These are phyloP conservation scores for Tetraneura akinire DNA, from an alignment of 1,140 invertebrate genomes.

Conservation along the genomic window DNA sequence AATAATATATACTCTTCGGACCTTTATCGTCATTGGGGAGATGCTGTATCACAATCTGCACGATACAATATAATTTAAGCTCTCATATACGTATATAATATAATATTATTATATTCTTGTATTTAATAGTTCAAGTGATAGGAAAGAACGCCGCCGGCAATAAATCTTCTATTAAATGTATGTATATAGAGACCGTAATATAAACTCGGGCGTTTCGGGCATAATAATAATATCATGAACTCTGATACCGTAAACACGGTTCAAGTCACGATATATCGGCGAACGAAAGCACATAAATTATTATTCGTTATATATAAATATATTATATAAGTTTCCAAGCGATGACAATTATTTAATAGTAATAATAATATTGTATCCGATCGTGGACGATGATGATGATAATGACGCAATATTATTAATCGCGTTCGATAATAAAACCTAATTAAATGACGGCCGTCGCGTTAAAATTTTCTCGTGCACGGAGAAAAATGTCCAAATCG, in stretches of 20 bases:
- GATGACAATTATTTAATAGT: background rate
- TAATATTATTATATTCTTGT: background rate
- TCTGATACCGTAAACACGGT: background rate
- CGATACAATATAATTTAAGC: too few species aligned
- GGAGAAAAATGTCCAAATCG: background rate
- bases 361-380: too few species aligned
- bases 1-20: background rate
- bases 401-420: too few species aligned
- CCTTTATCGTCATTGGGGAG: too few species aligned
- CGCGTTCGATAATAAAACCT: too few species aligned
- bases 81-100: too few species aligned
- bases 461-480: too few species aligned
- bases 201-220: background rate
- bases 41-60: background rate
- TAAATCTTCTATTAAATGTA: too few species aligned
- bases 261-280: background rate
- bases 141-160: background rate
- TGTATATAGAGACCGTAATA: background rate
- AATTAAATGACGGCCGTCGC: too few species aligned
- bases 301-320: background rate
- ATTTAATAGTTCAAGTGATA: background rate
- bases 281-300: slow-evolving; percentile 4
- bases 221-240: background rate
- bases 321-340: background rate
- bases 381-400: too few species aligned